phyloP scores from a whole-genome alignment of 2,797 vertebrate species.

The Danionella dracula region DNA sequence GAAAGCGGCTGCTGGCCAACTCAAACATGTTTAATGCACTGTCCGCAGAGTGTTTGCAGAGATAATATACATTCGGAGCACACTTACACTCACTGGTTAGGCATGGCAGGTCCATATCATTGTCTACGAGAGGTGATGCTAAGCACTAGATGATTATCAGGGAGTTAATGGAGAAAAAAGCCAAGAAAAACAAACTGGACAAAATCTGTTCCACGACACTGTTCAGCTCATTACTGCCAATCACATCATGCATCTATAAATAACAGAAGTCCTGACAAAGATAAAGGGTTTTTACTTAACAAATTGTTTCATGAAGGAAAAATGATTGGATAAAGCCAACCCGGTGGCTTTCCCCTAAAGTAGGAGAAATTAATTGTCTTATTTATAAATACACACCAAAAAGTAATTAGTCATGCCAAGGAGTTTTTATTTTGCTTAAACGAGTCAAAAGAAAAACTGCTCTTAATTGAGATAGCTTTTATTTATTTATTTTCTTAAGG shows the following conservation, averaged over 20 bases:
- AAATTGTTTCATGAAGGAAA: neutral
- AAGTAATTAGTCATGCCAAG: neutral
- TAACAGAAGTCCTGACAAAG: neutral
- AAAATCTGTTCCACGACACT: slow-evolving; percentile 1
- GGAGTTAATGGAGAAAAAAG: slow-evolving; percentile 7
- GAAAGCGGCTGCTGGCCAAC: slow-evolving; percentile 86
- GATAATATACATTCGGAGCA: slow-evolving; percentile 72
- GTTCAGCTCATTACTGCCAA: neutral
- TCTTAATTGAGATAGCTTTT: too few relatives aligned
- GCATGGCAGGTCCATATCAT: slow-evolving; percentile 48
- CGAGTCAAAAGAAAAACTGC: too few relatives aligned
- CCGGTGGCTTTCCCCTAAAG: neutral
- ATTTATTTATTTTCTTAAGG: too few relatives aligned
- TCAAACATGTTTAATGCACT: slow-evolving; percentile 81
- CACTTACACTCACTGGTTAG: slow-evolving; percentile 56
- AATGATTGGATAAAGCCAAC: neutral
- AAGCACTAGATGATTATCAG: slow-evolving; percentile 37
- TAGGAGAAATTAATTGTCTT: too few relatives aligned
- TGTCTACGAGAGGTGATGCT: slow-evolving; percentile 49
- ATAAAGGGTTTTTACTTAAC: neutral
- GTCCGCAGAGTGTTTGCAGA: slow-evolving; percentile 73
- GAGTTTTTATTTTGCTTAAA: too few relatives aligned
- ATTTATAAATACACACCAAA: neutral
- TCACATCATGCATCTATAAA: slow-evolving; percentile 6
- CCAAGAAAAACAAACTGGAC: slow-evolving; percentile 23